Evolutionary conservation across 2,113 vertebrate species (phyloP).

Genomic region (Bolborhynchus lineola): DNA sequence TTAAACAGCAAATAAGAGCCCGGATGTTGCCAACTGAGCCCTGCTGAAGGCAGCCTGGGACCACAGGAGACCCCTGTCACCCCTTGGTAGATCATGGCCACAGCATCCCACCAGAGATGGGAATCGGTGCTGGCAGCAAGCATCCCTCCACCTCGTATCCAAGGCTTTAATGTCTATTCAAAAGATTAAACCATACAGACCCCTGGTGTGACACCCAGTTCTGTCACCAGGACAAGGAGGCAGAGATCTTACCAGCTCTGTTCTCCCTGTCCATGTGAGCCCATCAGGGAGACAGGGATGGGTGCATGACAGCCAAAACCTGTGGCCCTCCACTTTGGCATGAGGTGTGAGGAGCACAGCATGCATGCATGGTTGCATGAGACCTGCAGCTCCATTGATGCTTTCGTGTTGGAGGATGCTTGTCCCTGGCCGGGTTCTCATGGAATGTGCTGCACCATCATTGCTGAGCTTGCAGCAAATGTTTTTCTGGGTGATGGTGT

Average conservation of each 20-base stretch:
- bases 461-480: neutral
- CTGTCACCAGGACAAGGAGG: neutral
- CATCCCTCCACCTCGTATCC: neutral
- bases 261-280: neutral
- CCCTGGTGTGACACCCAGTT: neutral
- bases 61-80: neutral
- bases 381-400: neutral
- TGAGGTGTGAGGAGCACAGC: neutral
- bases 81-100: rapidly evolving
- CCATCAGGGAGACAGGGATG: neutral
- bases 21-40: neutral
- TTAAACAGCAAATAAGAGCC: neutral
- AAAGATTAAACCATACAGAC: neutral
- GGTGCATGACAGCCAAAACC: neutral
- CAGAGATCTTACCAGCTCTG: neutral
- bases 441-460: rapidly evolving
- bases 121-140: neutral
- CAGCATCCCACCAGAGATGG: neutral
- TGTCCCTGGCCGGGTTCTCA: neutral
- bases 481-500: neutral
- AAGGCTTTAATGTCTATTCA: neutral
- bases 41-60: neutral
- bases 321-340: no score
- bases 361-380: neutral
- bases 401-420: neutral